Base-by-base conservation (phyloP, 2,113 vertebrate genomes). In the Pelecanus crispus region DNA sequence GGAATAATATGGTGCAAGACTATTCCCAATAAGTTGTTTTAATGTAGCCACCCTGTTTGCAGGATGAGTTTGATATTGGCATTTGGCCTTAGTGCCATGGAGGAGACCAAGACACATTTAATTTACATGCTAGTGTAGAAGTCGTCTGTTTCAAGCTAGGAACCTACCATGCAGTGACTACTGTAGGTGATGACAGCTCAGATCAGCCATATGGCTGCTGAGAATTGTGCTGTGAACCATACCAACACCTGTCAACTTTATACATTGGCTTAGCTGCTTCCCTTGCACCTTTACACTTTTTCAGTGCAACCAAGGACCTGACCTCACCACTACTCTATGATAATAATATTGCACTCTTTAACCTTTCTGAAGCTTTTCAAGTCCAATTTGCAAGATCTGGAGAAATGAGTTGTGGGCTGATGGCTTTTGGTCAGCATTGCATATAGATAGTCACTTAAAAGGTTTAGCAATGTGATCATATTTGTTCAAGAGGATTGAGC, bases 401-500 rank as follows among this genome's bases (percentile, higher is more conserved):
- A 62, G 94, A 80, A 89, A 78, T 44, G 58, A 77, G 10, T 53
- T 90, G 68, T 78, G 68, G 47, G 11, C 19, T 91, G 72, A 83
- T 90, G 59, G 24, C 18, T 92, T 90, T 94, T 7, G 21, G 83
- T 92, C 71, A 85, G 73, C 38, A 63, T 52, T 95, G 82, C 63
- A 78, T 95, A 81, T 56, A 93, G 71, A 88, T 75, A 78, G 67
- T 72, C 25, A 53, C 47, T 95, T 79, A 71, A 91, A 95, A 86
- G 42, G 45, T 53, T 91, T 73, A 90, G 63, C n/a, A 78, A 36
- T 55, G 21, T 34, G 38, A 86, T 83, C 34, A 1, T 50, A 59
- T 53, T 92, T 93, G 49, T 67, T 77, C 68, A 86, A 91, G 82
- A 81, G 81, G 22, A 67, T 55, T 93, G 74, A 92, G 88, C 63